Conservation (phyloP, 1,140 invertebrate species). For the Cydia splendana region DNA sequence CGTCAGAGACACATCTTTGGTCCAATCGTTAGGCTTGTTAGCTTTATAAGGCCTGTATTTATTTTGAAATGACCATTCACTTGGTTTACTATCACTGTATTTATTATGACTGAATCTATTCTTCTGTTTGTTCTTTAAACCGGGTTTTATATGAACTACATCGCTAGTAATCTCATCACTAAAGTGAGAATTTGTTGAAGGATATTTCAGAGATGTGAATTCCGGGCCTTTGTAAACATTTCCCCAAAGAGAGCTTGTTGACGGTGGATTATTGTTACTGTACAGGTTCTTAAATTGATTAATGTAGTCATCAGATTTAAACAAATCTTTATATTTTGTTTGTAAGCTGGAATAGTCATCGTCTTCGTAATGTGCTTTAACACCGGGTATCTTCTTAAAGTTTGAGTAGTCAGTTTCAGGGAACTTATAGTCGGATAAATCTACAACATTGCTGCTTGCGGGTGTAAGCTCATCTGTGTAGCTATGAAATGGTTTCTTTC, state of each 20-base stretch:
- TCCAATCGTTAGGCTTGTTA: constrained; percentile 57
- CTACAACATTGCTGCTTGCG: constrained; percentile 63
- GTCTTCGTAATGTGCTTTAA: constrained; percentile 48
- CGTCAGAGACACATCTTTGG: constrained; percentile 49
- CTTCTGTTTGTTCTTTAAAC: constrained; percentile 46
- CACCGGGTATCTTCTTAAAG: constrained; percentile 52
- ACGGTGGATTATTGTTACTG: constrained; percentile 44
- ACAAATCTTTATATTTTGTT: constrained; percentile 48
- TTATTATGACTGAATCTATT: constrained; percentile 49
- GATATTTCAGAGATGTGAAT: constrained; percentile 51
- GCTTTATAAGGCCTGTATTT: constrained; percentile 51
- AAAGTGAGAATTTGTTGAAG: constrained; percentile 49
- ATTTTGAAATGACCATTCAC: constrained; percentile 46
- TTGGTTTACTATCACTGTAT: constrained; percentile 44
- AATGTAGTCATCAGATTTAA: constrained; percentile 56
- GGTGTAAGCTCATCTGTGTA: constrained; percentile 59
- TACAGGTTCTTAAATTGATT: constrained; percentile 58
- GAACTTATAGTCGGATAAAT: constrained; percentile 56
- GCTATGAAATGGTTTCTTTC: constrained; percentile 54
- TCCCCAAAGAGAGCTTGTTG: constrained; percentile 62
- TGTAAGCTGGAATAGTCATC: constrained; percentile 40
- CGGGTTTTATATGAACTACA: constrained; percentile 60
- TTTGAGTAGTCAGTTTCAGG: constrained; percentile 52
- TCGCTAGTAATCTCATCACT: constrained; percentile 52
- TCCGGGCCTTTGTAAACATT: constrained; percentile 58